phyloP scores from a whole-genome alignment of 2,113 vertebrate species.

The Gymnogyps californianus region DNA sequence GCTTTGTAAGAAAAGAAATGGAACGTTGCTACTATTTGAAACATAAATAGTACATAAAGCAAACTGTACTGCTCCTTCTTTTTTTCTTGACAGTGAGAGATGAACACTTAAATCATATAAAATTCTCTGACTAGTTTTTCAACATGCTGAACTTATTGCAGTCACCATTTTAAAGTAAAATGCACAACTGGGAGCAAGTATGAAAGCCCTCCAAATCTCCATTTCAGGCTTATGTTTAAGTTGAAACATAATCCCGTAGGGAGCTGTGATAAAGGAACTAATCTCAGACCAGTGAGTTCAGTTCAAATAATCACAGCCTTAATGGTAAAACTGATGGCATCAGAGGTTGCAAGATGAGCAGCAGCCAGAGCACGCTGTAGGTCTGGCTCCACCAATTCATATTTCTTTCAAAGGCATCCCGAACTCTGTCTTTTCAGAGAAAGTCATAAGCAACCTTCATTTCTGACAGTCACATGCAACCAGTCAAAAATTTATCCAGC shows the following conservation, averaged over 20 bases:
- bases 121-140: neutral
- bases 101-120: neutral
- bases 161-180: neutral
- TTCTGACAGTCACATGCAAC: neutral
- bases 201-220: neutral
- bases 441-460: neutral
- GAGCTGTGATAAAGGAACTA: neutral
- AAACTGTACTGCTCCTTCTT: neutral
- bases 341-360: neutral
- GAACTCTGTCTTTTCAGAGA: neutral
- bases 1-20: neutral
- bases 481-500: neutral
- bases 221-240: neutral
- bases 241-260: neutral
- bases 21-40: neutral
- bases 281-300: neutral
- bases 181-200: neutral
- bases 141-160: neutral
- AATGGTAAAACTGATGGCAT: neutral
- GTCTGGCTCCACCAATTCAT: neutral
- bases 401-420: neutral
- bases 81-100: neutral
- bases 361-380: neutral
- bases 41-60: neutral
- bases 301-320: neutral